Evolutionary conservation across 1,140 invertebrate genomes (phyloP).

Genomic region (Trachelipus rathkii): DNA sequence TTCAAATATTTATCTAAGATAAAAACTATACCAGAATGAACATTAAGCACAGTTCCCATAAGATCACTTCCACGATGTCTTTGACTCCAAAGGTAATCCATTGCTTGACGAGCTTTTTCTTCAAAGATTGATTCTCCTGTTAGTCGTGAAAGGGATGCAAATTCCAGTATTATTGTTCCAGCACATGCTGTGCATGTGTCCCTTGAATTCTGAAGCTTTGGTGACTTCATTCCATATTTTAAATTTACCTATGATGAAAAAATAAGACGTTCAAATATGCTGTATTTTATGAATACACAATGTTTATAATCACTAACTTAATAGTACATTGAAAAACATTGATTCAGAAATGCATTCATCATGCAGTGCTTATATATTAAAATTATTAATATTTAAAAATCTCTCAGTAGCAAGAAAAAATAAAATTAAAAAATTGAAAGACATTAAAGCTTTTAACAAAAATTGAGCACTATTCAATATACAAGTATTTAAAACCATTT

Average conservation of each 20-base stretch:
- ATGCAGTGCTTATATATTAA: no score
- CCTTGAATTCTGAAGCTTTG: constrained; percentile 53
- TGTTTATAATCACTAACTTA: no score
- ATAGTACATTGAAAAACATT: no score
- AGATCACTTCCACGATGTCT: constrained; percentile 85
- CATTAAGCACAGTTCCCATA: constrained; percentile 89
- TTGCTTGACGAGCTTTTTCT: constrained; percentile 78
- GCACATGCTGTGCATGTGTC: constrained; percentile 92
- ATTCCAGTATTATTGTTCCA: constrained; percentile 96
- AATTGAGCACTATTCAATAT: background rate
- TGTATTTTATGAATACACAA: background rate
- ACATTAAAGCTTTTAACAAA: no score
- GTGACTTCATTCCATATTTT: constrained; percentile 75
- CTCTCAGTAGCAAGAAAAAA: no score
- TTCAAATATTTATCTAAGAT: background rate
- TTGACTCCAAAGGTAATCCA: constrained; percentile 95
- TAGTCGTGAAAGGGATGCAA: constrained; percentile 88
- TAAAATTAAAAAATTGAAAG: no score
- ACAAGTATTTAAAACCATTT: background rate
- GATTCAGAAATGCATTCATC: no score
- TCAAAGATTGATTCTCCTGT: constrained; percentile 91
- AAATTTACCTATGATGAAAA: constrained; percentile 72
- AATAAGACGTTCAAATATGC: background rate
- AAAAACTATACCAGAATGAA: constrained; percentile 58
- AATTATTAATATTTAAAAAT: no score